Conservation (phyloP, 2,888 invertebrate genomes). For the Drosophila koepferae region DNA sequence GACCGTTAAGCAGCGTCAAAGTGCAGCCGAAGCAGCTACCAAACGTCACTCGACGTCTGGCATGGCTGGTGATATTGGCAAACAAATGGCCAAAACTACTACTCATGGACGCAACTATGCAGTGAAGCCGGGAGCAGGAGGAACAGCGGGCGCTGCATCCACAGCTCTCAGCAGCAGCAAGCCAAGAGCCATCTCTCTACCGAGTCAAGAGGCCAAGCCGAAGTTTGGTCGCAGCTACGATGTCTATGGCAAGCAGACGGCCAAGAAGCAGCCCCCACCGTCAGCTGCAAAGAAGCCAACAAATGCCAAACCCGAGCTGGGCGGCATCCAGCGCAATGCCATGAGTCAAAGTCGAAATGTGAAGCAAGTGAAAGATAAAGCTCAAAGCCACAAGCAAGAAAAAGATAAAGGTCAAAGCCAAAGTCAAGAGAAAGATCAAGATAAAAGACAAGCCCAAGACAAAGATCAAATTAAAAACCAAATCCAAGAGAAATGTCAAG, state of each 20-base stretch:
- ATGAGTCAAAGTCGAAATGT: too few species aligned
- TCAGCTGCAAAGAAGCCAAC: too few species aligned
- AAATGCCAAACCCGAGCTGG: too few species aligned
- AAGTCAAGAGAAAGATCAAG: too few species aligned
- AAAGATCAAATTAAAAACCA: too few species aligned
- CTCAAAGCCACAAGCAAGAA: too few species aligned
- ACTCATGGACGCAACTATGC: background rate
- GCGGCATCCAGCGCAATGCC: too few species aligned
- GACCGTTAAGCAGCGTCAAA: background rate
- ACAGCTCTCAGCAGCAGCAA: background rate
- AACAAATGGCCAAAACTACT: background rate
- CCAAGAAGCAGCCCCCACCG: background rate
- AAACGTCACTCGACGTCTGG: background rate
- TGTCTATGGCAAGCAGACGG: constrained; percentile 22
- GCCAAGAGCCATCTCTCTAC: background rate
- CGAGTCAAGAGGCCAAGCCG: background rate
- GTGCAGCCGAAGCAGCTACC: background rate
- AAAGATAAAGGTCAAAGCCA: too few species aligned
- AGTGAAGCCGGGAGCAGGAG: background rate
- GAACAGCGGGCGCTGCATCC: too few species aligned
- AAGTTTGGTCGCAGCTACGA: background rate
- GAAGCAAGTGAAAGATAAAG: too few species aligned
- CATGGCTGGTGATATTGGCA: background rate
- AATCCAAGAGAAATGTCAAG: too few species aligned
- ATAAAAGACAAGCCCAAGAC: too few species aligned